Base-by-base conservation (phyloP, 1,140 invertebrate species). In the Drosophila arawakana region DNA sequence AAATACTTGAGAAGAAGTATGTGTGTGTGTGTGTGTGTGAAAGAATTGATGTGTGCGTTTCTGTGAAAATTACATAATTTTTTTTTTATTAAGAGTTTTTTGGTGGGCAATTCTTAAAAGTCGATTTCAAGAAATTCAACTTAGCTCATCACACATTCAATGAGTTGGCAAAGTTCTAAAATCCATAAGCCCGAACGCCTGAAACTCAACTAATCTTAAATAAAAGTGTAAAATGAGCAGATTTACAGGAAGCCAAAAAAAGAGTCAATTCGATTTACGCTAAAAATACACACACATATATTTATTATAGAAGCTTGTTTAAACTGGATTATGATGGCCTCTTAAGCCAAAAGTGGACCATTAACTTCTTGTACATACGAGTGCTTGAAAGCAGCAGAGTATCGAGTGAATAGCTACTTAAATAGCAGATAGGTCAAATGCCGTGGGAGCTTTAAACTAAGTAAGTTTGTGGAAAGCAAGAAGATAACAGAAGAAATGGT, bases 1-100 rank as follows among this genome's bases (percentile, higher is more conserved):
- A 80, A 71, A 82, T 78, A 75, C 65, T 30, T 34, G 11, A 41
- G 30, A 52, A 68, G 10, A 37, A 18, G 11, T 59, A 2, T 34
- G 6, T n/a, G 41, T 49, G 3, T 59, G 3, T 34, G 6, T n/a
- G 41, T 49, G 3, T 59, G 37, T 54, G 57, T 35, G 25, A 50
- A 4, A 5, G 25, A 30, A 30, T n/a, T 6, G 10, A 15, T 25
- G 13, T 34, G 47, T 47, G 15, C 43, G 34, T 50, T 18, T 69
- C 58, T 18, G 60, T 25, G 73, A 72, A 65, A 76, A 76, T 65
- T 76, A 76, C 34, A 76, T 66, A 65, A 76, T 75, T 71, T 75
- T 57, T 55, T 71, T 57, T 57, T 63, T 75, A 75, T 75, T 59
- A 71, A 71, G 73, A 75, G 59, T 58, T 70, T 58, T 68, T 65